Evolutionary conservation across 1,140 invertebrate species (phyloP), one percentile per base, ranked within the genome.

Genomic region (Drosophila sulfurigaster): DNA sequence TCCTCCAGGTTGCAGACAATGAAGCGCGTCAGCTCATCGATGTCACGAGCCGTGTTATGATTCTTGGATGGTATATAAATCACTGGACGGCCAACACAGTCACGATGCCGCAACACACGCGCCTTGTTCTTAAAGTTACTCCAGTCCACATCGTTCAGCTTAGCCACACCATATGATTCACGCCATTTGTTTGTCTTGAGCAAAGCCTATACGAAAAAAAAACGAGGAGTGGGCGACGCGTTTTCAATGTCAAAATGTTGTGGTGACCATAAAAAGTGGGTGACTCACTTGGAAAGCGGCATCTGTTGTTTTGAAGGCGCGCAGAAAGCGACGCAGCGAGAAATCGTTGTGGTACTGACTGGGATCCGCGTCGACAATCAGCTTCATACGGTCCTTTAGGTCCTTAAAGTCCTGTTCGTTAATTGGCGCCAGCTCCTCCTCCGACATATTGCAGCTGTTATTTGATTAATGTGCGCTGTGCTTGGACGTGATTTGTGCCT

Each of bases 101-200:
- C 96, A 62, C 96, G 93, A 79, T 96, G 95, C 68, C 94, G 92
- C 51, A 96, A 89, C 1, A 96, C 94, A 69, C 95, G 93, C 1
- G 95, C 95, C 92, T 96, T 96, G 66, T 94, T 93, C 58, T 94
- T 91, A 88, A 96, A 94, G 54, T 94, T 94, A 71, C 94, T 94
- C 72, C 96, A 94, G 38, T 94, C 92, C 71, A 95, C 94, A 78
- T 95, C 94, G 3, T 25, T 49, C 0, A 85, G 75, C 15, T 95
- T 94, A 20, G 93, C 91, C 7, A 96, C 95, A 66, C 95, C 95
- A 93, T 96, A 96, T 73, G 96, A 95, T 48, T 93, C 93, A 71
- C 95, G 94, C 96, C 96, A 96, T 92, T 96, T 96, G 91, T 96
- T 96, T 52, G 95, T 96, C 93, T 96, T 96, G 46, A 96, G 87